Base-by-base conservation (phyloP, 2,113 vertebrate species). In the Microcebus jonahi region DNA sequence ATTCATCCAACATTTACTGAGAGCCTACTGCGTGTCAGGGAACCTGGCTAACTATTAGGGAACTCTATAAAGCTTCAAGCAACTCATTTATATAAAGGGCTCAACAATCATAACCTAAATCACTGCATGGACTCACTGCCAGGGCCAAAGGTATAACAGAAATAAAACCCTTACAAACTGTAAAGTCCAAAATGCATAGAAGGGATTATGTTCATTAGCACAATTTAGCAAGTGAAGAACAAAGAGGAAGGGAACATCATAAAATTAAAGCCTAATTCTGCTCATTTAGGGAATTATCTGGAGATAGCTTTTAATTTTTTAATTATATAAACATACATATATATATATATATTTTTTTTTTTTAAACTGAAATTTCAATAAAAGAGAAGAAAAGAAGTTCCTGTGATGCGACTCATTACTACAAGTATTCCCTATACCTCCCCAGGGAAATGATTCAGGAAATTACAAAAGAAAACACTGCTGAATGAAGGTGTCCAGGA, bases 391-490 rank as follows among this genome's bases (percentile, higher is more conserved):
- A 80, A 92, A 84, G 88, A 97, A 93, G 96, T 91, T 70, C 82
- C 63, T 81, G 93, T 96, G 88, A 39, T 48, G 97, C 91, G 80
- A 95, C 31, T 81, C 96, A 57, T 95, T 98, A 89, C 97, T 94
- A 71, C 63, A 90, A 80, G 45, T 97, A 71, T 65, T 95, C 57
- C 88, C 88, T 27, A 84, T 73, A 97, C 96, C 94, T 96, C 75
- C 94, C 92, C 0, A 8, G 97, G 88, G 95, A 96, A 98, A 98
- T 42, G 97, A 94, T 96, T 95, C 90, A 94, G 93, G 87, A 98
- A 98, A 98, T 97, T 76, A 0, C 31, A 93, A 95, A 81, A 96
- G 91, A 93, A 98, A 97, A 97, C 75, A 97, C 80, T 76, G 89
- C 96, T 97, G 97, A 97, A 97, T 94, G 77, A 94, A 96, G 91